These are phyloP conservation scores for Lepidotrigona ventralis DNA, from an alignment of 1,140 invertebrate genomes.

Conservation along the genomic window DNA sequence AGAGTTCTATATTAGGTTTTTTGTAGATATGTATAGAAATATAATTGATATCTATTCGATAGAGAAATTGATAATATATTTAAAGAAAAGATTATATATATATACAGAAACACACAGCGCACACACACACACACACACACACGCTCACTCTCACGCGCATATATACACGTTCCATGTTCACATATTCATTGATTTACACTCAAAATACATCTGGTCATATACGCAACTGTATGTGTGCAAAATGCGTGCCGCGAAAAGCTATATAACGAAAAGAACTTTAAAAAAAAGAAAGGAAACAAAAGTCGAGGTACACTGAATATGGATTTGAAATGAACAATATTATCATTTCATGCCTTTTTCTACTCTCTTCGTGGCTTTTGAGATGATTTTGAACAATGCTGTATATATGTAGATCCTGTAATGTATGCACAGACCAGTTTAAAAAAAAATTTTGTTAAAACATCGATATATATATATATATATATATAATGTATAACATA, in stretches of 20 bases:
- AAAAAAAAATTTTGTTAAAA: slow-evolving; percentile 40
- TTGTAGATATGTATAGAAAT: slow-evolving; percentile 80
- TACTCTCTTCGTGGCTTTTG: slow-evolving; percentile 71
- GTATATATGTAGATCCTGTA: slow-evolving; percentile 63
- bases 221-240: slow-evolving; percentile 44
- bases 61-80: slow-evolving; percentile 78
- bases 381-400: slow-evolving; percentile 66
- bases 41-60: slow-evolving; percentile 71
- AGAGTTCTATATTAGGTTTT: slow-evolving; percentile 78
- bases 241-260: slow-evolving; percentile 44
- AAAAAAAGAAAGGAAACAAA: not conserved
- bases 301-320: slow-evolving; percentile 43
- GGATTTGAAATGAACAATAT: slow-evolving; percentile 63
- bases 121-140: slow-evolving; percentile 3
- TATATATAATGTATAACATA: too few relatives aligned
- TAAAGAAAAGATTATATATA: slow-evolving; percentile 65
- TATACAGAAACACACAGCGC: not conserved
- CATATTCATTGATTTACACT: slow-evolving; percentile 48
- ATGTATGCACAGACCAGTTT: slow-evolving; percentile 66
- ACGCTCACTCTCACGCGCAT: slow-evolving; percentile 9
- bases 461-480: slow-evolving; percentile 27
- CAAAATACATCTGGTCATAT: slow-evolving; percentile 48
- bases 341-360: slow-evolving; percentile 70
- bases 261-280: slow-evolving; percentile 36
- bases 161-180: slow-evolving; percentile 35